phyloP scores from a whole-genome alignment of 2,888 invertebrate species.

The Vanessa cardui region DNA sequence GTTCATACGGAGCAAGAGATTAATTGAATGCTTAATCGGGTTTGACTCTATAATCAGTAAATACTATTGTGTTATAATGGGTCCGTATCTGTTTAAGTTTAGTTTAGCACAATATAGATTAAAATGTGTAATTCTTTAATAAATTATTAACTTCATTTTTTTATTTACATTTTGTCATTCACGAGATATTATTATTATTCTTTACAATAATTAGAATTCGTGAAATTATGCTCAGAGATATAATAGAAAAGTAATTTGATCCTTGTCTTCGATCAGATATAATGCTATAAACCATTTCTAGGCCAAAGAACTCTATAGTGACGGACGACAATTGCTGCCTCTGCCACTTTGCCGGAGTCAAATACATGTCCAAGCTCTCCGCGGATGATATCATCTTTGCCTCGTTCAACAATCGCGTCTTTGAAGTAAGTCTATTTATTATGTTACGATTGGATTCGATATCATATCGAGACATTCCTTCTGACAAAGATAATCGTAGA shows the following conservation, averaged over 20 bases:
- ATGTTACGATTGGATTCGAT: not conserved
- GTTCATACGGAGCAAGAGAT: too few relatives aligned
- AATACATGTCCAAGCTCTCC: slow-evolving; percentile 87
- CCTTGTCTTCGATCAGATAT: not conserved
- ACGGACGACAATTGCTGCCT: slow-evolving; percentile 95
- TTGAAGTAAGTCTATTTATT: slow-evolving; percentile 83
- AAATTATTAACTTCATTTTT: too few relatives aligned
- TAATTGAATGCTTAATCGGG: too few relatives aligned
- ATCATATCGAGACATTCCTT: not conserved
- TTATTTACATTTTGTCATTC: too few relatives aligned
- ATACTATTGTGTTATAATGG: too few relatives aligned
- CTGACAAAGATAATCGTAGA: not conserved
- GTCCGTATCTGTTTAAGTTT: too few relatives aligned
- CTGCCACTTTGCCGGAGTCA: slow-evolving; percentile 93
- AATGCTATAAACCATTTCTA: slow-evolving; percentile 44
- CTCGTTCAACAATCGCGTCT: slow-evolving; percentile 92
- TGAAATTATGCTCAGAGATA: too few relatives aligned
- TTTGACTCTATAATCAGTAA: too few relatives aligned
- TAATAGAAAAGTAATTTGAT: not conserved
- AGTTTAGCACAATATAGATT: too few relatives aligned
- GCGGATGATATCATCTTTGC: slow-evolving; percentile 93
- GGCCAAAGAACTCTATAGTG: slow-evolving; percentile 84
- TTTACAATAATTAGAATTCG: too few relatives aligned
- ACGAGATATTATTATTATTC: too few relatives aligned
- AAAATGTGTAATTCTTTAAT: too few relatives aligned